phyloP scores from a whole-genome alignment of 2,888 invertebrate species.

The Pterobdella sp. region DNA sequence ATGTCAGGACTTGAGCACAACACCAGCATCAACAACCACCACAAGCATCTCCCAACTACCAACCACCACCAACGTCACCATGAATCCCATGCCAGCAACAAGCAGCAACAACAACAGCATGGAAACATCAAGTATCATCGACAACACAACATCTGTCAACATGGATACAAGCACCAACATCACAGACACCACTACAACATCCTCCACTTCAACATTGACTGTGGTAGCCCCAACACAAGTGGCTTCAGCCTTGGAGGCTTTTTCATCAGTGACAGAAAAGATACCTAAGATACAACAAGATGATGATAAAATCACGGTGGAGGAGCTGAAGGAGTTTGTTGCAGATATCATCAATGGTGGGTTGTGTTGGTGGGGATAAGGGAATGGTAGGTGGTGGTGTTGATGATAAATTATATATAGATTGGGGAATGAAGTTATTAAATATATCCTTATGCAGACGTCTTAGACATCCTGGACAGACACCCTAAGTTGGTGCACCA shows the following conservation, averaged over 20 bases:
- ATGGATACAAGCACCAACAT: neutral
- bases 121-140: too few relatives aligned
- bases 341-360: neutral
- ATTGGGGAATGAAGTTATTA: neutral
- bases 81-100: neutral
- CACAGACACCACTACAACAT: neutral
- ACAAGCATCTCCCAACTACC: neutral
- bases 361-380: too few relatives aligned
- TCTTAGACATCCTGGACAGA: neutral
- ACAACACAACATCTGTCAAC: too few relatives aligned
- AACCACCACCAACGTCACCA: neutral
- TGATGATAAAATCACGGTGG: neutral
- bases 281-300: neutral
- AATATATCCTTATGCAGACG: neutral
- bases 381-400: neutral
- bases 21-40: neutral
- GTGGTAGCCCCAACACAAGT: slow-evolving; percentile 9
- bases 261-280: neutral
- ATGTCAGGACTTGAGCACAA: neutral
- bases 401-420: neutral
- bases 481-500: slow-evolving; percentile 12
- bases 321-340: neutral
- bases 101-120: too few relatives aligned
- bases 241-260: neutral
- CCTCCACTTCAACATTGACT: neutral